Evolutionary conservation across 2,797 vertebrate species (phyloP).

Genomic region (Siniperca scherzeri): DNA sequence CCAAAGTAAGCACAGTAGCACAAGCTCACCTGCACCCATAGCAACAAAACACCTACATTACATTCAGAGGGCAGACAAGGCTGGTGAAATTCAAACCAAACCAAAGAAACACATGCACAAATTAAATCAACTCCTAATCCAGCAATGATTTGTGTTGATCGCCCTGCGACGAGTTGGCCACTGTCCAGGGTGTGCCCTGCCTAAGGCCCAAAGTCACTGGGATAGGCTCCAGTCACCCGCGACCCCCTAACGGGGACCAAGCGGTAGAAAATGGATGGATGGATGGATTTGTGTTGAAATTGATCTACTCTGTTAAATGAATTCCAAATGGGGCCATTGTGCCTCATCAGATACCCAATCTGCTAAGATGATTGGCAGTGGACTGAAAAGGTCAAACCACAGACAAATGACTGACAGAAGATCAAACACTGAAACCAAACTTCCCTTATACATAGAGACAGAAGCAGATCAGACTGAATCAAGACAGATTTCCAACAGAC

Average conservation of each 20-base stretch:
- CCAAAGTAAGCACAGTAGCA: conserved; percentile 34
- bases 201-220: no score
- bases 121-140: conserved; percentile 62
- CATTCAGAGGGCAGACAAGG: conserved; percentile 34
- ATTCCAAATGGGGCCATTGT: conserved; percentile 29
- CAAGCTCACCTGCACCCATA: conserved; percentile 56
- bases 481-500: conserved; percentile 30
- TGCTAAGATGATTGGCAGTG: conserved; percentile 24
- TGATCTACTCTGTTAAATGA: conserved; percentile 31
- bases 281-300: conserved; percentile 67
- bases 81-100: conserved; percentile 47
- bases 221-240: no score
- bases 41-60: conserved; percentile 40
- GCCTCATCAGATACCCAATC: conserved; percentile 29
- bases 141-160: conserved; percentile 63
- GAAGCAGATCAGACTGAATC: conserved; percentile 39
- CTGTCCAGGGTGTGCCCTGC: no score
- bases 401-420: conserved; percentile 31
- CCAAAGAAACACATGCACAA: conserved; percentile 68
- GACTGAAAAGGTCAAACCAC: conserved; percentile 38
- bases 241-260: no score
- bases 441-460: conserved; percentile 3
- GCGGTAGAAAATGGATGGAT: no score
- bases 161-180: no score
- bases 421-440: conserved; percentile 36